phyloP scores from a whole-genome alignment of 2,797 vertebrate species.

The Lagocephalus sceleratus region DNA sequence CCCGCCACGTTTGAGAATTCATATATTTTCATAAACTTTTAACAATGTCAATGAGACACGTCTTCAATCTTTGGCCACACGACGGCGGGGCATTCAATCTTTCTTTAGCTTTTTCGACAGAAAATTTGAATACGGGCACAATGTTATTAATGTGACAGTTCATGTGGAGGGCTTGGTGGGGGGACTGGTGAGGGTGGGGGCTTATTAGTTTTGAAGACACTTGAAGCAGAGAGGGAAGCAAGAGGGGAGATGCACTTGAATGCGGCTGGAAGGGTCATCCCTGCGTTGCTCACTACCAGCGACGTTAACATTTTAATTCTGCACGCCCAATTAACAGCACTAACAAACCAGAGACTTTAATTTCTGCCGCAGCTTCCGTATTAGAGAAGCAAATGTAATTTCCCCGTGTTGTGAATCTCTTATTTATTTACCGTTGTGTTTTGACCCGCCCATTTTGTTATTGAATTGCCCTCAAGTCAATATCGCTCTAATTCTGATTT shows the following conservation, averaged over 20 bases:
- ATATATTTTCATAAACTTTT: slow-evolving; percentile 99
- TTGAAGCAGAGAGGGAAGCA: slow-evolving; percentile 66
- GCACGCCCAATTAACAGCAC: slow-evolving; percentile 71
- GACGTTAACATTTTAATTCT: slow-evolving; percentile 74
- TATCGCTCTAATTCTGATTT: slow-evolving; percentile 61
- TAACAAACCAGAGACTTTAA: slow-evolving; percentile 74
- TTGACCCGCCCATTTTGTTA: slow-evolving; percentile 26
- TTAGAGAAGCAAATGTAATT: slow-evolving; percentile 47
- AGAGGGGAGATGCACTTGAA: slow-evolving; percentile 60
- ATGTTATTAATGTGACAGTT: slow-evolving; percentile 98
- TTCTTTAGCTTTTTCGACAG: slow-evolving; percentile 98
- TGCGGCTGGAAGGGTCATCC: slow-evolving; percentile 45
- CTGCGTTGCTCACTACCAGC: slow-evolving; percentile 39
- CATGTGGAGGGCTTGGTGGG: slow-evolving; percentile 79
- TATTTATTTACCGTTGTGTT: slow-evolving; percentile 56
- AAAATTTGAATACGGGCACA: slow-evolving; percentile 97
- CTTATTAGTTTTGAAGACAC: slow-evolving; percentile 78
- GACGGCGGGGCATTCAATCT: slow-evolving; percentile 97
- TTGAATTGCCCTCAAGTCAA: slow-evolving; percentile 62
- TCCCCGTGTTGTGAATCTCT: slow-evolving; percentile 47
- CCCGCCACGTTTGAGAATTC: slow-evolving; percentile 97
- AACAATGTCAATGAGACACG: slow-evolving; percentile 96
- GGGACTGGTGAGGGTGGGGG: slow-evolving; percentile 61
- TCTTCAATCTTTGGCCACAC: slow-evolving; percentile 97
- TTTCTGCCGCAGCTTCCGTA: slow-evolving; percentile 60